Base-by-base conservation (phyloP, 2,888 invertebrate species). In the Axea sp. region DNA sequence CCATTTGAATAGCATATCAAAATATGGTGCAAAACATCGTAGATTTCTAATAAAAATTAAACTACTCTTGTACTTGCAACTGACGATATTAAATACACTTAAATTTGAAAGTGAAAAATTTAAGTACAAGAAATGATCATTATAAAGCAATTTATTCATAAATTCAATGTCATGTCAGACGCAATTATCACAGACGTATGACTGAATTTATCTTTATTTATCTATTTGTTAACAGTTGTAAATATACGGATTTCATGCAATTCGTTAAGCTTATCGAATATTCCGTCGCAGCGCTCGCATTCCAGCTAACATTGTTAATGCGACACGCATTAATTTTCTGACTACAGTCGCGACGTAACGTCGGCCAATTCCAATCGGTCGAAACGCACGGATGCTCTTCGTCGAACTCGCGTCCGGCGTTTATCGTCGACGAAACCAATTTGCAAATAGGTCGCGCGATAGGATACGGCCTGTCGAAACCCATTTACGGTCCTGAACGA, bases 361-460 rank as follows among this genome's bases (percentile, higher is more conserved):
- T 78, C 68, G 72, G 75, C 73, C 78, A 78, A 80, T 82, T 81
- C 78, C 84, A 83, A 83, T 84, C 82, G 83, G 77, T 77, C 79
- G 79, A 81, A 60, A 82, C 82, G 80, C 81, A 71, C 73, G 80
- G 80, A 80, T 77, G 78, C 80, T 78, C 77, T 76, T 77, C 76
- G 80, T 75, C 47, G 71, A 64, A 45, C 45, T 31, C 77, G 76
- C 69, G 71, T 78, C 71, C 67, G 73, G 69, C 82, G 81, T 82
- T 83, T 81, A 83, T 84, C 81, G 83, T 75, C 76, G 68, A 80
- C 78, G 78, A 83, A 85, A 85, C 81, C 85, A 86, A 86, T 86
- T 85, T 86, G 83, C 85, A 86, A 86, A 86, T 86, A 86, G 86
- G 81, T 83, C 78, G 51, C 79, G 77, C 59, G 51, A 72, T 59